Percentiles rank a stretch among this genome's conserved stretches.
phyloP scores from a whole-genome alignment of 2,113 vertebrate species.

The Amazona vittata region DNA sequence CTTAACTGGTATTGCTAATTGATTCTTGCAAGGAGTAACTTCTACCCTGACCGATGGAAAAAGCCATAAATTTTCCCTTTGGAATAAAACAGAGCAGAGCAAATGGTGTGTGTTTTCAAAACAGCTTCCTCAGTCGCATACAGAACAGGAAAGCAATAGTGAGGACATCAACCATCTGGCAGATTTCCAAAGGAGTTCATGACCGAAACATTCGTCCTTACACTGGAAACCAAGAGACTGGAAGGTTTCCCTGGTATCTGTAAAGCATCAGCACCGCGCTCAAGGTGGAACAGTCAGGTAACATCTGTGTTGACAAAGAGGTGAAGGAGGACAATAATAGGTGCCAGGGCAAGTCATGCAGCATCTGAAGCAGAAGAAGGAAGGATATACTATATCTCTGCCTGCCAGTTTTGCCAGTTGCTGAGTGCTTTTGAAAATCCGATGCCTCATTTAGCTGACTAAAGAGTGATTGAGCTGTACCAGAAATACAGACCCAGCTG shows the following conservation, averaged over 20 bases:
- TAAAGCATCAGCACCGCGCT: background rate
- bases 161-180: background rate
- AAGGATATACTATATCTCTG: slow-evolving; percentile 9
- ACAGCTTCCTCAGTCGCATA: background rate
- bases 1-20: background rate
- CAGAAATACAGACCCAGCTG: slow-evolving; percentile 46
- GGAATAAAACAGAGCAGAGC: background rate
- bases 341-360: background rate
- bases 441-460: slow-evolving; percentile 50
- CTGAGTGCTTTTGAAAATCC: slow-evolving; percentile 24
- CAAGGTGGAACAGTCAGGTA: slow-evolving; percentile 3
- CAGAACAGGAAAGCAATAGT: background rate
- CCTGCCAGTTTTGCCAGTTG: background rate
- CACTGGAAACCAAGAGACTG: background rate
- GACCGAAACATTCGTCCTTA: background rate
- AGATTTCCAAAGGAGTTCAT: slow-evolving; percentile 1
- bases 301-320: slow-evolving; percentile 10
- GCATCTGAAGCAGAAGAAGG: background rate
- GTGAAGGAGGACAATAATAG: background rate
- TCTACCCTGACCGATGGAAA: background rate
- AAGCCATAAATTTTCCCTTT: background rate
- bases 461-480: slow-evolving; percentile 41
- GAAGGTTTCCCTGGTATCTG: background rate
- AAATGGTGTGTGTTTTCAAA: background rate
- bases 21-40: background rate